Conservation (phyloP, 2,797 vertebrate species). For the Cygnus olor region DNA sequence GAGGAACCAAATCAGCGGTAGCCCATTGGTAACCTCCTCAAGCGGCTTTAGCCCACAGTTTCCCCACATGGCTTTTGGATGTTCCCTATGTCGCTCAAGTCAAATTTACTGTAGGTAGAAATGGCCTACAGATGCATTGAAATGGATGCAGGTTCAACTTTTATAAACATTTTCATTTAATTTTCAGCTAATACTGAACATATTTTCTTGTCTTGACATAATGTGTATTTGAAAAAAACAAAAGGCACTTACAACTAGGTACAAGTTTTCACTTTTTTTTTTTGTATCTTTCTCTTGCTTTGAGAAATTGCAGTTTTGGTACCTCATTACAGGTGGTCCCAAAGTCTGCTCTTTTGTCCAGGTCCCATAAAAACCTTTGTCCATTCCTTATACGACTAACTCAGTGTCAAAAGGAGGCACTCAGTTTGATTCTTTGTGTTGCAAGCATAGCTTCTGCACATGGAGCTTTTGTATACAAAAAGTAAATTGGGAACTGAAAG, state of each 20-base stretch:
- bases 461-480: background rate
- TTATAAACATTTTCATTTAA: background rate
- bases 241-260: background rate
- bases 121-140: accelerated
- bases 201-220: background rate
- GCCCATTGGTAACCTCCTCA: background rate
- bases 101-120: background rate
- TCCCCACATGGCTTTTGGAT: accelerated
- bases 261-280: background rate
- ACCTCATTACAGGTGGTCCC: background rate
- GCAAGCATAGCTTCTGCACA: background rate
- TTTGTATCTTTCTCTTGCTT: background rate
- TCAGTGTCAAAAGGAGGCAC: too few relatives aligned
- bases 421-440: background rate
- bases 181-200: background rate
- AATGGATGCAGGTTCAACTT: background rate
- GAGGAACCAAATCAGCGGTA: background rate
- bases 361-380: accelerated
- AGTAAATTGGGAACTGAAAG: background rate
- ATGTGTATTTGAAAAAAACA: accelerated
- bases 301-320: background rate
- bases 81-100: background rate
- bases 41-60: accelerated
- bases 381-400: too few relatives aligned
- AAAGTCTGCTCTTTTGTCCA: background rate